Evolutionary conservation across 2,113 vertebrate species (phyloP), one percentile per base, ranked within the genome.

Genomic region (Pipa parva): DNA sequence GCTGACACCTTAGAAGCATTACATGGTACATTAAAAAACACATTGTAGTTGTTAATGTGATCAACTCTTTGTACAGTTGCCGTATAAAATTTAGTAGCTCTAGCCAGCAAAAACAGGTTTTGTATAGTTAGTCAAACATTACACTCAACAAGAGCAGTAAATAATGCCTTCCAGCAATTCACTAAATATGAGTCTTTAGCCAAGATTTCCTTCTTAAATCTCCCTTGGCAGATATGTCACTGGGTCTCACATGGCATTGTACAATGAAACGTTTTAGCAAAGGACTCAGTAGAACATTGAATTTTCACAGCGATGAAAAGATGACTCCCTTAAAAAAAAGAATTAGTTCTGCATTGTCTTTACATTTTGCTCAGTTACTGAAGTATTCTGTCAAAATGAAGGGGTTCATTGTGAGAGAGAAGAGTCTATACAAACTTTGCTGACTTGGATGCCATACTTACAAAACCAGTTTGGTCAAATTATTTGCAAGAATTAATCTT

Each of bases 1-100:
- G 27, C 55, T 13, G 55, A 58, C 55, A 58, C 55, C 55, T 58
- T 58, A 58, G 52, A 58, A 58, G 27, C 31, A 58, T 58, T 31
- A 58, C 55, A 36, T 12, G n/a, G 18, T 21, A 37, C 55, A 36
- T 13, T 58, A 58, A 58, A 12, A 36, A 4, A 36, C 24, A 58
- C 55, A 58, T 58, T 58, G 55, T 57, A 36, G 13, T 58, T 24
- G 20, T 36, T 58, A 58, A 58, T 58, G 29, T 22, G 55, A 58
- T 58, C 29, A 58, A 29, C 8, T n/a, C 55, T 33, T 29, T 36
- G 29, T 11, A 58, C 55, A 58, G 55, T 58, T 33, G 29, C 52
- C 31, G 31, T 58, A 58, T 33, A 58, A 33, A 58, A 33, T 22
- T 18, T 29, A 36, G 31, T n/a, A 58, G 55, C 20, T 15, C 3